phyloP scores from a whole-genome alignment of 2,113 vertebrate genomes.

The Pelodiscus sinensis region DNA sequence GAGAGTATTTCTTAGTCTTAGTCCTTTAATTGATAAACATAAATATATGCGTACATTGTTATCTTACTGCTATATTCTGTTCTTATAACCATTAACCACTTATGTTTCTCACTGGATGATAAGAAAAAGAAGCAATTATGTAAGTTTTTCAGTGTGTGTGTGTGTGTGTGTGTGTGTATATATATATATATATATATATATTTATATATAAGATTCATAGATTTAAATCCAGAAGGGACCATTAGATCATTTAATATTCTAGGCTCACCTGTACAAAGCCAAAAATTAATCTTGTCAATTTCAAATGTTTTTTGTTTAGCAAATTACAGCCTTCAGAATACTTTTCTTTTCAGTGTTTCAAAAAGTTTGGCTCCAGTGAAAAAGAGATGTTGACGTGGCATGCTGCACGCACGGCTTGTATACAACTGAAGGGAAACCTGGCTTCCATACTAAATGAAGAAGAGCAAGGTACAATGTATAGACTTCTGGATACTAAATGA shows the following conservation, averaged over 20 bases:
- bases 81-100: background rate
- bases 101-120: background rate
- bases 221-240: background rate
- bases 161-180: too few relatives aligned
- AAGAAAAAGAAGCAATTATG: background rate
- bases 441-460: slow-evolving; percentile 82
- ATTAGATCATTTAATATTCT: background rate
- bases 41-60: background rate
- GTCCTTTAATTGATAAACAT: background rate
- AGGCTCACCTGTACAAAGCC: background rate
- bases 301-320: background rate
- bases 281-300: background rate
- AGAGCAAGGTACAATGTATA: slow-evolving; percentile 83
- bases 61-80: background rate
- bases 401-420: slow-evolving; percentile 82
- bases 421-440: slow-evolving; percentile 86
- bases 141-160: accelerated
- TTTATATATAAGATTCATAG: too few relatives aligned
- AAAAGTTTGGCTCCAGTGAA: slow-evolving; percentile 72
- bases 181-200: too few relatives aligned
- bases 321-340: background rate
- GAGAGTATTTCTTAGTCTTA: background rate
- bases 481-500: background rate
- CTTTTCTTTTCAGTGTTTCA: slow-evolving; percentile 85
- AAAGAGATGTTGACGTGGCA: slow-evolving; percentile 83